phyloP scores from a whole-genome alignment of 2,113 vertebrate genomes.

The Phaethornis superciliosus region DNA sequence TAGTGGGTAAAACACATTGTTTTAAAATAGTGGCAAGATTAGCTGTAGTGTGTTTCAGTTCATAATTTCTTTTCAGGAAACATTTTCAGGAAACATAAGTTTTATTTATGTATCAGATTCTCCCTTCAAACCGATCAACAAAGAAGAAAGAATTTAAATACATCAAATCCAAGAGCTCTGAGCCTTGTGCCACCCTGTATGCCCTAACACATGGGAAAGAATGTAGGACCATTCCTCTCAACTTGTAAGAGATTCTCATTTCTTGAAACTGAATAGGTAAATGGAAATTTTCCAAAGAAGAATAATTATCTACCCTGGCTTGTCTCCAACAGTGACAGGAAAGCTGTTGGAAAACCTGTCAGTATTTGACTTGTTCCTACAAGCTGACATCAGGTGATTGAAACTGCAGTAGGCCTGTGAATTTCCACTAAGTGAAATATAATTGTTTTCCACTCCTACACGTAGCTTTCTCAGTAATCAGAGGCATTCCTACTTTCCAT shows the following conservation, averaged over 20 bases:
- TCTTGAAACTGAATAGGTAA: not conserved
- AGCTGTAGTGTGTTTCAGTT: not conserved
- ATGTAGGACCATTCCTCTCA: not conserved
- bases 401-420: not conserved
- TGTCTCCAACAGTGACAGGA: not conserved
- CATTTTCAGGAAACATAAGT: fast-evolving
- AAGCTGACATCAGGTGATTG: not conserved
- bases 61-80: not conserved
- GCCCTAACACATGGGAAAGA: not conserved
- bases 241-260: not conserved
- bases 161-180: not conserved
- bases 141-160: not conserved
- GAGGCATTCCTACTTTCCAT: conserved; percentile 6
- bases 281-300: not conserved
- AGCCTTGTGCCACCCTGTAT: not conserved
- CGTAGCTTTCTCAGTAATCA: not conserved
- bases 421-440: not conserved
- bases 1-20: not conserved
- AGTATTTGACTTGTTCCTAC: not conserved
- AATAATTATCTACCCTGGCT: not conserved
- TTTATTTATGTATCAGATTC: fast-evolving
- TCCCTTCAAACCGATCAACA: not conserved
- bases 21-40: not conserved
- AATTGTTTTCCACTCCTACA: not conserved
- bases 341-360: not conserved